phyloP scores from a whole-genome alignment of 2,113 vertebrate species.

The Cinclus cinclus region DNA sequence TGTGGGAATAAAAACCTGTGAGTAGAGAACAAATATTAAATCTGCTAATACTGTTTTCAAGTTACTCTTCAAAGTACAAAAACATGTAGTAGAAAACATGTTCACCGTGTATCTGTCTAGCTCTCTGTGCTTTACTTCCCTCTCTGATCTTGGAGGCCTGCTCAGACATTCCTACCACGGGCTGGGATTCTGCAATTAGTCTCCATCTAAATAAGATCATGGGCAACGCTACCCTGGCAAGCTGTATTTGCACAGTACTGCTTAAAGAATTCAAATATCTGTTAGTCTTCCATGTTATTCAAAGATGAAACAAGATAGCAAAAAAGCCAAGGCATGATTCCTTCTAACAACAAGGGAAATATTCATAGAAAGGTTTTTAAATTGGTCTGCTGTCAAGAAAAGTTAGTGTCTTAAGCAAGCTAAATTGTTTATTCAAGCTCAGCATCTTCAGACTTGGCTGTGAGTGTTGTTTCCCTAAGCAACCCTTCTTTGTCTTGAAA shows the following conservation, averaged over 20 bases:
- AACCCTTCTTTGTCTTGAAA: not conserved
- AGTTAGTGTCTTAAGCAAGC: not conserved
- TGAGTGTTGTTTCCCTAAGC: not conserved
- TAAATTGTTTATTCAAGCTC: not conserved
- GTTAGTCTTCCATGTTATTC: not conserved
- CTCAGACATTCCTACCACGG: conserved; percentile 25
- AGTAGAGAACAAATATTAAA: not conserved
- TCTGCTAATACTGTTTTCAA: not conserved
- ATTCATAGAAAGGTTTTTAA: not conserved
- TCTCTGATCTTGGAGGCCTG: conserved; percentile 28
- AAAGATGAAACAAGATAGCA: not conserved
- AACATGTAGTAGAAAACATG: not conserved
- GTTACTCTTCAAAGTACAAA: conserved; percentile 9
- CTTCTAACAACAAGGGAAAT: not conserved
- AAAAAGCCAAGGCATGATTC: not conserved
- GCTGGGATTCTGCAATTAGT: conserved; percentile 25
- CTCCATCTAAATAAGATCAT: not conserved
- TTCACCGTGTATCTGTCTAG: not conserved
- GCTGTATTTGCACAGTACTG: not conserved
- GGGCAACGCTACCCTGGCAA: not conserved
- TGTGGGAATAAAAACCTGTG: not conserved
- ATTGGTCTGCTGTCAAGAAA: not conserved
- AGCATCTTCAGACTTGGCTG: not conserved
- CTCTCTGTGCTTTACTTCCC: not conserved
- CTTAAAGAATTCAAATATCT: not conserved